Base-by-base conservation (phyloP, 2,888 invertebrate species). In the Malacosoma neustria region DNA sequence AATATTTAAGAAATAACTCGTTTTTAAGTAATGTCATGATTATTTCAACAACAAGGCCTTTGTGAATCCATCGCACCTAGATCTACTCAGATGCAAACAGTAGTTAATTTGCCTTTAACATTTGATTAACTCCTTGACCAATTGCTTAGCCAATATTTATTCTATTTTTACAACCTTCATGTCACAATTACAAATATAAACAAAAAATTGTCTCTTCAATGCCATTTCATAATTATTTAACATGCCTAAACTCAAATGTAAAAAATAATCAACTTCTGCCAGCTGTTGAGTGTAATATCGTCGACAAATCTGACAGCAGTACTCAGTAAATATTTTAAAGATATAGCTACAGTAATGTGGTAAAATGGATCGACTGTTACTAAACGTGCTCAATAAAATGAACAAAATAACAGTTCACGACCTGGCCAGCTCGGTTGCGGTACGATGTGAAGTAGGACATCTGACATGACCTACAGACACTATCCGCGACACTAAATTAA, bases 381-480 rank as follows among this genome's bases (percentile, higher is more conserved):
- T n/a, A n/a, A n/a, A n/a, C 22, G 3, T 22, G 22, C 9, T 22
- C 54, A 49, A 54, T 41, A 43, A 63, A 62, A 61, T 64, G 65
- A 62, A 62, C 67, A 64, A 69, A 61, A 66, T 76, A 73, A 74
- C 75, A 69, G 74, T 72, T 54, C 58, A 58, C 60, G 57, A 65
- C 65, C 69, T 68, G 60, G 63, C 62, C 60, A 67, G 57, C 51
- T 67, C 59, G 68, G 59, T 65, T 72, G 69, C 66, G 66, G 68
- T 63, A 61, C 59, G 57, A 55, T 65, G 66, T 60, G 70, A 84
- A 81, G 79, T 82, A 61, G 82, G 69, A 64, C 82, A 70, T 61
- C 71, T 72, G 64, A 68, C 68, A 71, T 75, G 74, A 75, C 72
- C 74, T 72, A 75, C 72, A 73, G 66, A 63, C 55, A 52, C 49